These are phyloP conservation scores for Hedychridium roseum DNA, from an alignment of 2,888 invertebrate genomes.

Conservation along the genomic window DNA sequence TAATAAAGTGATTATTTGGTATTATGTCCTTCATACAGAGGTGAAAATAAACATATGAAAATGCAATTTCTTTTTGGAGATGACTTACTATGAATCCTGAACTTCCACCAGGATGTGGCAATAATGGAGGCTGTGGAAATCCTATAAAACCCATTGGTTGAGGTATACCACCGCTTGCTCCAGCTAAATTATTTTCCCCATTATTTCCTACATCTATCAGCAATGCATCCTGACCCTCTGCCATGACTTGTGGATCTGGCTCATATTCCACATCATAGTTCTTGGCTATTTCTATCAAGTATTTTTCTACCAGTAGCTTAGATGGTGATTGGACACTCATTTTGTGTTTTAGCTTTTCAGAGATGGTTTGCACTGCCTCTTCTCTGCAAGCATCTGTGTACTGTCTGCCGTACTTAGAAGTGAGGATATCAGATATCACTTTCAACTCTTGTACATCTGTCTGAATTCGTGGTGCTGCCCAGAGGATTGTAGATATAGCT, in stretches of 20 bases:
- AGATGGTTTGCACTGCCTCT: conserved; percentile 82
- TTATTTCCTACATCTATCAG: conserved; percentile 55
- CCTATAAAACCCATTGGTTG: conserved; percentile 85
- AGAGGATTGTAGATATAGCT: conserved; percentile 94
- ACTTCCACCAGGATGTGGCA: conserved; percentile 70
- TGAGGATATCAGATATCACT: conserved; percentile 86
- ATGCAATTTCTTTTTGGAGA: no score
- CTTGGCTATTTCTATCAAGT: conserved; percentile 94
- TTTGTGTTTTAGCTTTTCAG: conserved; percentile 92
- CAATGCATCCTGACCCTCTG: conserved; percentile 69
- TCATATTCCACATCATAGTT: conserved; percentile 94
- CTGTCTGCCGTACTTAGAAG: conserved; percentile 91
- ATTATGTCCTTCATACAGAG: no score
- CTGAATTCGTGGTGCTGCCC: conserved; percentile 94
- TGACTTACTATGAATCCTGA: no score
- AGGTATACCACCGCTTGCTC: conserved; percentile 64
- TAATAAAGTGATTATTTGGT: no score
- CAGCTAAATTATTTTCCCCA: conserved; percentile 67
- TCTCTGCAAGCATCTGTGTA: conserved; percentile 89
- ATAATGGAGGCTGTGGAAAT: conserved; percentile 75
- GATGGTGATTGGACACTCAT: conserved; percentile 94
- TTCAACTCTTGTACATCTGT: conserved; percentile 80
- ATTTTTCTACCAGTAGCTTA: conserved; percentile 92
- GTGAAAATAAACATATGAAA: no score
- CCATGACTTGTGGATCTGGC: conserved; percentile 92